Conservation (phyloP, 2,113 vertebrate genomes). For the Urocolius indicus region DNA sequence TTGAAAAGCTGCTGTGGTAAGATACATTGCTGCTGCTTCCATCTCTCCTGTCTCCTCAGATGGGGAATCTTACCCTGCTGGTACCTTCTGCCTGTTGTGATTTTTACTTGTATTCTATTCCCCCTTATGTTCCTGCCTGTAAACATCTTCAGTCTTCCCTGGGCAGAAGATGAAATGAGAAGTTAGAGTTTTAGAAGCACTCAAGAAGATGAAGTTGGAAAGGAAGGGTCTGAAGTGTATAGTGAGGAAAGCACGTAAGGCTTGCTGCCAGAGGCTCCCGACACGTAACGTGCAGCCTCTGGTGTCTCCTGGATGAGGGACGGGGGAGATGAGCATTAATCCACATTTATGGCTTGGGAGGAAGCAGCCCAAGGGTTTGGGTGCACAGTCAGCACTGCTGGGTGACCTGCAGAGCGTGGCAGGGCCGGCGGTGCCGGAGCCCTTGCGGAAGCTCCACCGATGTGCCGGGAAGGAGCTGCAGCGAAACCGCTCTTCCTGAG, state of each 20-base stretch:
- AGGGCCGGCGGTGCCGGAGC: not conserved
- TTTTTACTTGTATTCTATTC: not conserved
- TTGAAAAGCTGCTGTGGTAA: not conserved
- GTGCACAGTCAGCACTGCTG: too few species aligned
- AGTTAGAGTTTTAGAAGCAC: not conserved
- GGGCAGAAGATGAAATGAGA: not conserved
- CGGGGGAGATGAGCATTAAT: not conserved
- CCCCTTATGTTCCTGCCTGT: not conserved
- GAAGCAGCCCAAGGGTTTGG: not conserved
- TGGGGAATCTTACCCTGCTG: not conserved
- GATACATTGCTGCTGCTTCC: not conserved
- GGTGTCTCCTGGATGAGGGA: not conserved
- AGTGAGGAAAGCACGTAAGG: not conserved
- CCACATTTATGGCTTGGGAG: not conserved
- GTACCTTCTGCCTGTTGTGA: not conserved
- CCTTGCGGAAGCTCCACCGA: not conserved
- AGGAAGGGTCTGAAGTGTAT: not conserved
- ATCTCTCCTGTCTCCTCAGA: not conserved
- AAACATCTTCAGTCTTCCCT: not conserved
- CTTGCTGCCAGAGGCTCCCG: not conserved
- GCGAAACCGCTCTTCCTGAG: not conserved
- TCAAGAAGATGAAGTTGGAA: not conserved
- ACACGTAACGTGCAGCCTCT: accelerated
- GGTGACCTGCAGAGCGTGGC: too few species aligned
- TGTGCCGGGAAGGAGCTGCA: not conserved